phyloP scores from a whole-genome alignment of 1,140 invertebrate species.

The Bathynomus jamesi region DNA sequence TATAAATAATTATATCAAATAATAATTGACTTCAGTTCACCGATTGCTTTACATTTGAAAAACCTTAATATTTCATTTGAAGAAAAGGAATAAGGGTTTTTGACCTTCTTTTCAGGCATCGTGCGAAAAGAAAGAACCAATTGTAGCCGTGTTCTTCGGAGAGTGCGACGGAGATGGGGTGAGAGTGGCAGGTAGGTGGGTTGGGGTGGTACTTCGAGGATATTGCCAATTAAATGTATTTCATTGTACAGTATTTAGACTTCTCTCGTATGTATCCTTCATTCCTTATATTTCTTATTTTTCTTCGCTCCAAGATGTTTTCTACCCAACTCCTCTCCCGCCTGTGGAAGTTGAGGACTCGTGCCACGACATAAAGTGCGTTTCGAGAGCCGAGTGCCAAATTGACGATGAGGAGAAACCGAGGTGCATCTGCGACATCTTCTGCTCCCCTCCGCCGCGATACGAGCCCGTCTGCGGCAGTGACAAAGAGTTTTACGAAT shows the following conservation, averaged over 20 bases:
- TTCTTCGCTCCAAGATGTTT: constrained; percentile 14
- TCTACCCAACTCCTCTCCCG: constrained; percentile 20
- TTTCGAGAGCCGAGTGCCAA: constrained; percentile 25
- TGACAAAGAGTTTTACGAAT: constrained; percentile 69
- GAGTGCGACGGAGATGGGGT: not conserved
- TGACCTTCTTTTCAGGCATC: not conserved
- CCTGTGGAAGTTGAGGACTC: constrained; percentile 16
- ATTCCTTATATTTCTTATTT: too few species aligned
- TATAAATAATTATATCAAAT: too few species aligned
- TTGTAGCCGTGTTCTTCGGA: not conserved
- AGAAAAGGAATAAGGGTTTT: too few species aligned
- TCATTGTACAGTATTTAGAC: too few species aligned
- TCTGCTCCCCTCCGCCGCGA: constrained; percentile 26
- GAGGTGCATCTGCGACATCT: constrained; percentile 29
- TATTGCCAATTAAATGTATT: too few species aligned
- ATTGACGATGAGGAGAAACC: constrained; percentile 9
- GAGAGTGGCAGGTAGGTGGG: too few species aligned
- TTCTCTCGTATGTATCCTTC: too few species aligned
- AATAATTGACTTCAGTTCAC: too few species aligned
- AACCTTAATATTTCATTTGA: too few species aligned
- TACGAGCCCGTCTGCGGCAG: constrained; percentile 62
- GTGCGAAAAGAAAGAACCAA: not conserved
- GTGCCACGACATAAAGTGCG: constrained; percentile 20
- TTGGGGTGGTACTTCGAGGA: too few species aligned
- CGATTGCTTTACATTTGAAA: too few species aligned